These are phyloP conservation scores for Anthrax anthrax DNA, from an alignment of 2,888 invertebrate species.

Conservation along the genomic window DNA sequence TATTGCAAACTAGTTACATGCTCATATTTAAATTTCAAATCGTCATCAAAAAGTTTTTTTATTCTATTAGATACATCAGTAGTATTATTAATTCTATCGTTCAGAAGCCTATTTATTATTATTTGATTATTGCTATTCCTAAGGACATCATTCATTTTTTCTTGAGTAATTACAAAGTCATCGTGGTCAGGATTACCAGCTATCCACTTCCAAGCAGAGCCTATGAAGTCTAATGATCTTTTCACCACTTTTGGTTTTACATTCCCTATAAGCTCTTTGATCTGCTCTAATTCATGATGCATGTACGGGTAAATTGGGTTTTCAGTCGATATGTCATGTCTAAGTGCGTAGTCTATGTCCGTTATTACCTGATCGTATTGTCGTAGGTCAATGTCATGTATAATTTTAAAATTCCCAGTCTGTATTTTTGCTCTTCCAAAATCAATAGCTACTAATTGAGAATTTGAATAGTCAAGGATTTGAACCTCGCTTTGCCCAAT, in stretches of 20 bases:
- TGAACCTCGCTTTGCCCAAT: background rate
- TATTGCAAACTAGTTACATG: constrained; percentile 1
- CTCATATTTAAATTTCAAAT: background rate
- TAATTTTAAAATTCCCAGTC: background rate
- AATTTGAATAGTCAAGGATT: constrained; percentile 2
- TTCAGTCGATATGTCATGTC: background rate
- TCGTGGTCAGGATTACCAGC: constrained; percentile 3
- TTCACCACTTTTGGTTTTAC: background rate
- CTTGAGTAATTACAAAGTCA: background rate
- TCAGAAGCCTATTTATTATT: constrained; percentile 4
- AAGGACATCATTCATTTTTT: constrained; percentile 4
- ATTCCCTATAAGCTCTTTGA: background rate
- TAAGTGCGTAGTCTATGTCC: background rate
- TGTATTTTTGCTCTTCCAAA: constrained; percentile 1
- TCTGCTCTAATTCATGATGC: background rate
- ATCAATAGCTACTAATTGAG: background rate
- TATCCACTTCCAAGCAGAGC: constrained; percentile 3
- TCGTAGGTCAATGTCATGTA: background rate
- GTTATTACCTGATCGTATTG: background rate
- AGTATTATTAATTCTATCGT: constrained; percentile 5
- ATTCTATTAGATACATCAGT: constrained; percentile 1
- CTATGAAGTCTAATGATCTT: constrained; percentile 1
- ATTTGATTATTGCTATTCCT: constrained; percentile 3
- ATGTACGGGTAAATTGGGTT: background rate
- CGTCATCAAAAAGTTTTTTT: background rate